A percentile compares a stretch with the other conserved stretches of the same genome.
phyloP scores from a whole-genome alignment of 1,140 invertebrate species.

The Danaus plexippus region DNA sequence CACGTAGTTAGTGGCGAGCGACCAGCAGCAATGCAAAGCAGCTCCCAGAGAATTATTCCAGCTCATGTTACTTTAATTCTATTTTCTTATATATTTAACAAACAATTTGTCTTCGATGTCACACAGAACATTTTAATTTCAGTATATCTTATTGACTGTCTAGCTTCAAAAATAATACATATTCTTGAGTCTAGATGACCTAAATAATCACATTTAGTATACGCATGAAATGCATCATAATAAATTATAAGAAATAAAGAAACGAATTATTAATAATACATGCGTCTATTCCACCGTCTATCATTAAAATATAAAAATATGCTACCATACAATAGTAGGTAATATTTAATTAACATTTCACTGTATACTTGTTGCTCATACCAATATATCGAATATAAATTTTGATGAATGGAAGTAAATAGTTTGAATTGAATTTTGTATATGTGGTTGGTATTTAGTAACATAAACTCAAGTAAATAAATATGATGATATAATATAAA shows the following conservation, averaged over 20 bases:
- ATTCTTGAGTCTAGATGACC: constrained; percentile 28
- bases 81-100: constrained; percentile 26
- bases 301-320: no score
- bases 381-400: no score
- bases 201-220: constrained; percentile 18
- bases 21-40: constrained; percentile 82
- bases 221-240: constrained; percentile 31
- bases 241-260: constrained; percentile 26
- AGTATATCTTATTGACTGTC: constrained; percentile 3
- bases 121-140: constrained; percentile 7
- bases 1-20: constrained; percentile 80
- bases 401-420: no score
- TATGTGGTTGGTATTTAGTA: constrained; percentile 2
- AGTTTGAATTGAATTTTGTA: no score
- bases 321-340: no score
- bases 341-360: no score
- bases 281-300: no score
- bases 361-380: no score
- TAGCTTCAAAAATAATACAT: constrained; percentile 7
- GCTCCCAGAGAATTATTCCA: constrained; percentile 59
- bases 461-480: constrained; percentile 13
- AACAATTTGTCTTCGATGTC: constrained; percentile 21
- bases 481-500: constrained; percentile 8
- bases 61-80: constrained; percentile 28
- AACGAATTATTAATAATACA: constrained; percentile 47